A percentile compares a stretch with the other conserved stretches of the same genome.
phyloP scores from a whole-genome alignment of 2,888 invertebrate genomes.

The Pyrrhosoma nymphula region DNA sequence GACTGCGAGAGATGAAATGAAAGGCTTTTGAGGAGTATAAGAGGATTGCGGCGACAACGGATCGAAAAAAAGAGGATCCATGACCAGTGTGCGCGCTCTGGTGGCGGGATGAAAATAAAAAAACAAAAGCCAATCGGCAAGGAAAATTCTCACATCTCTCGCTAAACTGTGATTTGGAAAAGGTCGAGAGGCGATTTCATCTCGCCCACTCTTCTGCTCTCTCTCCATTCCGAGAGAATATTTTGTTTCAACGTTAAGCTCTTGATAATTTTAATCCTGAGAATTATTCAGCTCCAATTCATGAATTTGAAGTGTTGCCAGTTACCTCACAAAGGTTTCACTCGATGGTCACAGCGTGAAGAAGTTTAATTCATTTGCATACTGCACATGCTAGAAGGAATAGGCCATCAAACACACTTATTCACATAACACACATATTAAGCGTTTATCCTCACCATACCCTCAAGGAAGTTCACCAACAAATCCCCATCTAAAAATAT shows the following conservation, averaged over 20 bases:
- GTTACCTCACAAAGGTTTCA: no score
- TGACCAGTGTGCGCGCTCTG: background rate
- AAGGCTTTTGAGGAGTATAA: constrained; percentile 26
- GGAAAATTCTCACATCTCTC: background rate
- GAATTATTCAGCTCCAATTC: background rate
- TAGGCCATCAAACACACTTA: no score
- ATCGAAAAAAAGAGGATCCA: background rate
- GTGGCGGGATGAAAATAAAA: background rate
- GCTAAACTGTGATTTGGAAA: background rate
- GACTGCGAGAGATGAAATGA: background rate
- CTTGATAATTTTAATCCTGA: background rate
- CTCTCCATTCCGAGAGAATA: background rate
- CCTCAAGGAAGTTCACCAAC: no score
- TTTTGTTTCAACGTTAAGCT: background rate
- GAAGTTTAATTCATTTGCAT: no score
- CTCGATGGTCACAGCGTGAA: no score
- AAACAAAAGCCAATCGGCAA: background rate
- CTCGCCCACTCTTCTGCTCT: background rate
- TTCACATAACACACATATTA: no score
- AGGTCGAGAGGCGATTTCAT: background rate
- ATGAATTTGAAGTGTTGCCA: background rate
- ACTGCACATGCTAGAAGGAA: no score
- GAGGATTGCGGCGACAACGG: background rate
- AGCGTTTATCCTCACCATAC: no score
- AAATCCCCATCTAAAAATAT: no score